Percentiles rank a stretch among this genome's conserved stretches.
Evolutionary conservation across 2,113 vertebrate species (phyloP).

Genomic region (Bubo bubo): DNA sequence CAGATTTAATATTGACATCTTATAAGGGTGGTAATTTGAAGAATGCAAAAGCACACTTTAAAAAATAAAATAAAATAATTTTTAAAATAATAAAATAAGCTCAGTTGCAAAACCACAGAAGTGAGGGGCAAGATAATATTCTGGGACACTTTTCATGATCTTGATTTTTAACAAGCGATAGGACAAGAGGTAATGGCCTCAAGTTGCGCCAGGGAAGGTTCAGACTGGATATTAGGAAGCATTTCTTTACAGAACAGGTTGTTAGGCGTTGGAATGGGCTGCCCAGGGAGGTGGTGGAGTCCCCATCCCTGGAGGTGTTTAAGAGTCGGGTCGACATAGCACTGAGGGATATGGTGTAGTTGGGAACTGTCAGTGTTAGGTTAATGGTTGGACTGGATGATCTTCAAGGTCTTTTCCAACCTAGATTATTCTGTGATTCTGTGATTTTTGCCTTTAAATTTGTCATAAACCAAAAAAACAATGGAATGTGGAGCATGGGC

Average conservation of each 20-base stretch:
- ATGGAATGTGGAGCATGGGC: background rate
- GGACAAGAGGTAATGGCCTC: too few species aligned
- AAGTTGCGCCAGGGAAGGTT: too few species aligned
- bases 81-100: background rate
- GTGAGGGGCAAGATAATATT: background rate
- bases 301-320: too few species aligned
- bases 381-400: too few species aligned
- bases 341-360: too few species aligned
- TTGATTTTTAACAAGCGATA: background rate
- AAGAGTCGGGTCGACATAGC: too few species aligned
- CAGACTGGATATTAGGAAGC: too few species aligned
- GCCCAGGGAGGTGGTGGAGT: too few species aligned
- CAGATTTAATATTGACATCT: background rate
- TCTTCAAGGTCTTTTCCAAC: too few species aligned
- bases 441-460: slow-evolving; percentile 22
- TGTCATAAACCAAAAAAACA: background rate
- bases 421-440: background rate
- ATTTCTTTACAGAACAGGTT: too few species aligned
- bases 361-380: too few species aligned
- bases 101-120: background rate
- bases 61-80: background rate
- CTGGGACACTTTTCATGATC: background rate
- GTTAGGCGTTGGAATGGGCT: too few species aligned
- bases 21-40: background rate
- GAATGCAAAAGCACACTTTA: background rate